Evolutionary conservation across 2,888 invertebrate species (phyloP).

Genomic region (Schizotus pectinicornis): DNA sequence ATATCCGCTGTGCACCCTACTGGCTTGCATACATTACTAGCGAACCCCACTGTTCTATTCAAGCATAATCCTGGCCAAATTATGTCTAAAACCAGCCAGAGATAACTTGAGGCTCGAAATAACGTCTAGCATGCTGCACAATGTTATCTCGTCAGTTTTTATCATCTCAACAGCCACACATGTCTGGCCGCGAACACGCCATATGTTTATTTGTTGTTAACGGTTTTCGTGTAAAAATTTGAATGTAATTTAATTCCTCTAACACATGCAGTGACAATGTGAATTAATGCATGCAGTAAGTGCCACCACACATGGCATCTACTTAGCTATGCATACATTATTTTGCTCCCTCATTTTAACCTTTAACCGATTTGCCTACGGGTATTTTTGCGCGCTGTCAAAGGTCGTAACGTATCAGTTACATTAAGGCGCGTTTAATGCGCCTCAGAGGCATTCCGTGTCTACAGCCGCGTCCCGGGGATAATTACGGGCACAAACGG

Average conservation of each 20-base stretch:
- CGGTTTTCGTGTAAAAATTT: constrained; percentile 37
- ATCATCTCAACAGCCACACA: constrained; percentile 16
- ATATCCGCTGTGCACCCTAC: constrained; percentile 13
- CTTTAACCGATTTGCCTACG: constrained; percentile 12
- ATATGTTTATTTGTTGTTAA: constrained; percentile 41
- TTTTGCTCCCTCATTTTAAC: constrained; percentile 12
- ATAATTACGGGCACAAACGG: no score
- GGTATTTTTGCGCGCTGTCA: not conserved
- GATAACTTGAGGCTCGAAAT: not conserved
- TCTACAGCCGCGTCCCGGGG: no score
- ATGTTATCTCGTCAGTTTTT: constrained; percentile 13
- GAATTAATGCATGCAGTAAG: constrained; percentile 5
- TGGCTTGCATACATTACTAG: constrained; percentile 25
- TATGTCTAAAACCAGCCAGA: constrained; percentile 4
- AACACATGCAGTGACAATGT: constrained; percentile 27
- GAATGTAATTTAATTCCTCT: constrained; percentile 31
- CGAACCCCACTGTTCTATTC: constrained; percentile 7
- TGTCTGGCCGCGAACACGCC: constrained; percentile 19
- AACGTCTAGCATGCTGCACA: constrained; percentile 2
- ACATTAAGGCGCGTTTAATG: no score
- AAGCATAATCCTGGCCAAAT: constrained; percentile 20
- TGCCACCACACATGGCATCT: constrained; percentile 15
- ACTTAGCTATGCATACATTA: constrained; percentile 9
- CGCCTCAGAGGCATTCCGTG: no score
- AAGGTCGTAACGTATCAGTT: no score